Evolutionary conservation across 2,113 vertebrate species (phyloP).

Genomic region (Bos javanicus): DNA sequence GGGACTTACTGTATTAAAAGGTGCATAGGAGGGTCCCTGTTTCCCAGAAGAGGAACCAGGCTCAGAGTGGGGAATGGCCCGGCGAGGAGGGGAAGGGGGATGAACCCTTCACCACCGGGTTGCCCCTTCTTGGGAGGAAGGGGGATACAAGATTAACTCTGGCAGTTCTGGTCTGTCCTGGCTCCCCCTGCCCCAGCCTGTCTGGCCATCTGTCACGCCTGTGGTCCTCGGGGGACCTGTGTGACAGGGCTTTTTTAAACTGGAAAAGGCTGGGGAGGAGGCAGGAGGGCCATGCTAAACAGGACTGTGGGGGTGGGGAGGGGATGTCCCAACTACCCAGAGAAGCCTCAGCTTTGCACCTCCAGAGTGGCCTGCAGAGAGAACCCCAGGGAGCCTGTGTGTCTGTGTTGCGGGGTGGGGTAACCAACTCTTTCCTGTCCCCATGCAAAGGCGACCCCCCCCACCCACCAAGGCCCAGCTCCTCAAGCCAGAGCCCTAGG

Average conservation of each 20-base stretch:
- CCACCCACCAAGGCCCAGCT: not conserved
- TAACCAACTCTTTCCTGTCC: not conserved
- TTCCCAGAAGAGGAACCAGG: not conserved
- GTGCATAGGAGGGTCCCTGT: not conserved
- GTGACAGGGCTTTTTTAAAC: slow-evolving; percentile 11
- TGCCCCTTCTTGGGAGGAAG: not conserved
- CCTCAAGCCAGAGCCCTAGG: not conserved
- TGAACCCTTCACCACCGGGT: not conserved
- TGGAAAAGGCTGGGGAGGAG: not conserved
- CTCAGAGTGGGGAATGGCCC: fast-evolving
- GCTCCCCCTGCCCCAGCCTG: not conserved
- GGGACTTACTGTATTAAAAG: not conserved
- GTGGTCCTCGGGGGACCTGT: not conserved
- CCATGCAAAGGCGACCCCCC: not conserved
- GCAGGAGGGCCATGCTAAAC: not conserved
- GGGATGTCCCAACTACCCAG: not conserved
- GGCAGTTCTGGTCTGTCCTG: not conserved
- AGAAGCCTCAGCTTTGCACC: not conserved
- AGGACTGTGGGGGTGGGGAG: not conserved
- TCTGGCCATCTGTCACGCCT: slow-evolving; percentile 52
- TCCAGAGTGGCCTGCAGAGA: not conserved
- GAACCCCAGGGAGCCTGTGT: not conserved
- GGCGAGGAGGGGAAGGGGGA: not conserved
- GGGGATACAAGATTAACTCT: not conserved
- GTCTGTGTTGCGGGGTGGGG: fast-evolving